These are phyloP conservation scores for Salpingus planirostris DNA, from an alignment of 2,888 invertebrate species.

Conservation along the genomic window DNA sequence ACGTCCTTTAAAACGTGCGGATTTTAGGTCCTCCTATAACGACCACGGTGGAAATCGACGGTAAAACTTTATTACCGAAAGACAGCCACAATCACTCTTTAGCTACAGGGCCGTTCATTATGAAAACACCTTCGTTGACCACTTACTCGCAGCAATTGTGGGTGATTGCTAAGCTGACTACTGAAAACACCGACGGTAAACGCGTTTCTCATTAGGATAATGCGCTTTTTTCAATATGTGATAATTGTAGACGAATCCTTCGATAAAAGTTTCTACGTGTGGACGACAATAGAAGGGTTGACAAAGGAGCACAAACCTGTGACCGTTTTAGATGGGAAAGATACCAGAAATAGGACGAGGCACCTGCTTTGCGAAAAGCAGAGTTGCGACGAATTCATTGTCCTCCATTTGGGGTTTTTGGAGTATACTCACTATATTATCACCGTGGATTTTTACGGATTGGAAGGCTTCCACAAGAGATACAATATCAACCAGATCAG, in stretches of 20 bases:
- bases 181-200: slow-evolving; percentile 75
- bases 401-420: slow-evolving; percentile 81
- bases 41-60: slow-evolving; percentile 53
- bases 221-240: neutral
- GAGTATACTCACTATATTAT: slow-evolving; percentile 84
- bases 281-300: slow-evolving; percentile 75
- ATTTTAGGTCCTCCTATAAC: slow-evolving; percentile 46
- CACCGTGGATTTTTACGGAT: slow-evolving; percentile 72
- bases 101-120: slow-evolving; percentile 73
- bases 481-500: slow-evolving; percentile 76
- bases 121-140: slow-evolving; percentile 77
- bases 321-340: slow-evolving; percentile 54
- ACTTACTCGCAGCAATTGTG: slow-evolving; percentile 90
- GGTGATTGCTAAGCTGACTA: slow-evolving; percentile 78
- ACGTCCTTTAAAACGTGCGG: slow-evolving; percentile 9
- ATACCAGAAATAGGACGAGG: slow-evolving; percentile 70
- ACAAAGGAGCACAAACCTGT: slow-evolving; percentile 64
- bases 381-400: slow-evolving; percentile 78
- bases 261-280: slow-evolving; percentile 81
- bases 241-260: slow-evolving; percentile 72
- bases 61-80: slow-evolving; percentile 46
- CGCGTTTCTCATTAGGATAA: neutral
- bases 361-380: slow-evolving; percentile 74
- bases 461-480: slow-evolving; percentile 75
- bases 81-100: slow-evolving; percentile 44